phyloP scores from a whole-genome alignment of 2,797 vertebrate genomes.

The Neosalanx taihuensis region DNA sequence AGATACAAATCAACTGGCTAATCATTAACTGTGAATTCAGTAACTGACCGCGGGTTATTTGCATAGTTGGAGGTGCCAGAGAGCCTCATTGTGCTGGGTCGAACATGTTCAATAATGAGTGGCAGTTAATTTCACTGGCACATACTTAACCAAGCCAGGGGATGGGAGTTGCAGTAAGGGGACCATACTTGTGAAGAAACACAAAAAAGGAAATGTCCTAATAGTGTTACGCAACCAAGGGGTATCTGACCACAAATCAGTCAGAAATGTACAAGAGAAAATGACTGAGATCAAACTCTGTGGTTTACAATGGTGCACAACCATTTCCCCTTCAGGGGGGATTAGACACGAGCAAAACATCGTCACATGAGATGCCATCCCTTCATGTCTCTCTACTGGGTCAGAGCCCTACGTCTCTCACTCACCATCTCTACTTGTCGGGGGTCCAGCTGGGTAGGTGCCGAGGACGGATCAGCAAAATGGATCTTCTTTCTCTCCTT shows the following conservation, averaged over 20 bases:
- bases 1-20: constrained; percentile 7
- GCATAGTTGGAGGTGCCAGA: not conserved
- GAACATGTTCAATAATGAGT: constrained; percentile 20
- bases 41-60: constrained; percentile 29
- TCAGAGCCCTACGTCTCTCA: not conserved
- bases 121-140: constrained; percentile 23
- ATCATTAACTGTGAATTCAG: constrained; percentile 33
- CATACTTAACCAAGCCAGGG: constrained; percentile 27
- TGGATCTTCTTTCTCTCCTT: constrained; percentile 96
- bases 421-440: constrained; percentile 97
- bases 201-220: constrained; percentile 48
- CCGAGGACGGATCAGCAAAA: constrained; percentile 81
- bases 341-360: no score
- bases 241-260: constrained; percentile 15
- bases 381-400: not conserved
- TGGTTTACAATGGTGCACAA: no score
- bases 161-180: not conserved
- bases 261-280: constrained; percentile 6
- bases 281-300: no score
- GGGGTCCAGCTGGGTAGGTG: constrained; percentile 89
- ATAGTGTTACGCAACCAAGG: constrained; percentile 40
- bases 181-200: constrained; percentile 44
- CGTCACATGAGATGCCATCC: not conserved
- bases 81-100: not conserved
- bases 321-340: no score